Evolutionary conservation across 2,888 invertebrate genomes (phyloP), one percentile per base, ranked within the genome.

Genomic region (Nemoura dubitans): DNA sequence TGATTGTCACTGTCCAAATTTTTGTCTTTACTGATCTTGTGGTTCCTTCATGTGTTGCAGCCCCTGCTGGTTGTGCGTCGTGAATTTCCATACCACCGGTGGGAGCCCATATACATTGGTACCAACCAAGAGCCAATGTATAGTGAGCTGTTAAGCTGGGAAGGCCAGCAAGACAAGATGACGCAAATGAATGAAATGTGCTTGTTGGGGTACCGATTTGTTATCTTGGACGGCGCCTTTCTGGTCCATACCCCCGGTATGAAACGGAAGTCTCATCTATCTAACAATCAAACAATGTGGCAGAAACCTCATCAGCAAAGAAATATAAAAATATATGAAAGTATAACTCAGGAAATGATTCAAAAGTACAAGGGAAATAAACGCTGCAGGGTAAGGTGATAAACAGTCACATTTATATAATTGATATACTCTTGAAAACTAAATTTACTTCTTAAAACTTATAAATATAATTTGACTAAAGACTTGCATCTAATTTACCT

Each of bases 101-200:
- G 96, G 96, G 96, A 96, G 91, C 96, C 96, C 0, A 93, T 96
- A 26, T 96, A 95, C 91, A 96, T 96, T 89, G 96, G 96, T 10
- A 96, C 95, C 0, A 94, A 94, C 89, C 93, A 93, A 87, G 96
- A 96, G 90, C 96, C 96, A 0, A 93, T 95, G 90, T 96, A 96
- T 91, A 95, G 95, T 90, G 96, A 96, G 90, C 91, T 93, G 86
- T 92, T 96, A 87, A 94, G 95, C 3, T 96, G 96, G 96, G 96
- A 96, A 90, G 96, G 96, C 0, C 93, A 94, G 77, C 96, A 96
- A 90, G 96, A 96, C 89, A 96, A 96, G 92, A 96, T 96, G 96
- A 94, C 95, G 0, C 91, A 96, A 96, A 96, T 96, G 95, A 92
- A 95, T 90, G 95, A 96, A 91, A 94, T 96, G 93, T 96, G 96